These are phyloP conservation scores for Sebastes kiyomatsui DNA, from an alignment of 2,797 vertebrate species.

Conservation along the genomic window DNA sequence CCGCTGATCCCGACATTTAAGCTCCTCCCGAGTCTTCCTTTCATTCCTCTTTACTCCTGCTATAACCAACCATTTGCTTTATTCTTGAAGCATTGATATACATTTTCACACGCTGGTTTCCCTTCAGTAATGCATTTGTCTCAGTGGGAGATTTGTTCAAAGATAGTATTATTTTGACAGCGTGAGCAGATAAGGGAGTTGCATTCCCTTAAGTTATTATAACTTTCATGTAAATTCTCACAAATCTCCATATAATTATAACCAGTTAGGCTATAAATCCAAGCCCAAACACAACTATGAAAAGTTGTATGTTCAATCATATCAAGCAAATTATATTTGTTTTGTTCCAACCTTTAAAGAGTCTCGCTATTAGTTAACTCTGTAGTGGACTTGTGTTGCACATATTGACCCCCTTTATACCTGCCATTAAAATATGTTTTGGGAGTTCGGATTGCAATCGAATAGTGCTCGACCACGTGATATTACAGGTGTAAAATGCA, in stretches of 20 bases:
- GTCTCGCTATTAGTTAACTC: not conserved
- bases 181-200: not conserved
- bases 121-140: not conserved
- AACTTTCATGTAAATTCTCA: not conserved
- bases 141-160: not conserved
- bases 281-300: not conserved
- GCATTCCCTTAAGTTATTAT: not conserved
- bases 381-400: not conserved
- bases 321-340: not conserved
- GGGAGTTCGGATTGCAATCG: no score
- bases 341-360: not conserved
- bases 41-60: not conserved
- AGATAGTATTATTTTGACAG: not conserved
- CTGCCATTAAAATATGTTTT: no score
- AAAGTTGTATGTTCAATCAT: not conserved
- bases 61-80: not conserved
- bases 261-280: not conserved
- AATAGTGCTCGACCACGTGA: no score
- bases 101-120: constrained; percentile 4
- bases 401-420: not conserved
- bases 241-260: not conserved
- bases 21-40: not conserved
- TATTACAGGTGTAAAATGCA: no score
- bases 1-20: constrained; percentile 32
- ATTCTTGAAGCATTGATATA: constrained; percentile 10